phyloP scores from a whole-genome alignment of 2,113 vertebrate genomes.

The Caranx ignobilis region DNA sequence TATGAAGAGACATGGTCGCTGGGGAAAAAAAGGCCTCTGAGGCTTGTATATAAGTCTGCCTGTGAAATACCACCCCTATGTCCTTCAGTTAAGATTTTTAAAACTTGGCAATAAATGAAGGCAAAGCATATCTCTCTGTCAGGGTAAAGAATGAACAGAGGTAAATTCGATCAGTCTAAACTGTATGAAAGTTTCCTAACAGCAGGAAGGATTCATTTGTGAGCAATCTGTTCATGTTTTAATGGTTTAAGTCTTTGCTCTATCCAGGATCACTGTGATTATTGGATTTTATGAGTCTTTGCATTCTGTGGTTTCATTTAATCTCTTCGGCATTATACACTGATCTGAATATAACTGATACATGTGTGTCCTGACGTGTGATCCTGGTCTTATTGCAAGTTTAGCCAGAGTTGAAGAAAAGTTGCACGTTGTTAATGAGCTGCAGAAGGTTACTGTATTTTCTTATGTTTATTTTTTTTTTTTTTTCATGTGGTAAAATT shows the following conservation, averaged over 20 bases:
- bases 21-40: background rate
- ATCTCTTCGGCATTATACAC: constrained; percentile 34
- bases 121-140: constrained; percentile 3
- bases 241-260: constrained; percentile 29
- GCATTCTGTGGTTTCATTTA: constrained; percentile 48
- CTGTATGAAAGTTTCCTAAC: constrained; percentile 49
- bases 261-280: constrained; percentile 18
- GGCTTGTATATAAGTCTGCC: constrained; percentile 4
- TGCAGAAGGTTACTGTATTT: background rate
- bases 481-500: no score
- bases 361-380: background rate
- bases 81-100: constrained; percentile 27
- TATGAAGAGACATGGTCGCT: background rate
- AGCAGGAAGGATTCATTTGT: constrained; percentile 45
- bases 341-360: constrained; percentile 30
- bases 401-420: background rate
- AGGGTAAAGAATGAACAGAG: constrained; percentile 36
- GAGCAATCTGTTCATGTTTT: constrained; percentile 40
- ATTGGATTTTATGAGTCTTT: constrained; percentile 30
- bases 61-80: constrained; percentile 3
- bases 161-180: constrained; percentile 44
- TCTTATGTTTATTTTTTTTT: background rate
- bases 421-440: background rate
- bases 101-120: constrained; percentile 15
- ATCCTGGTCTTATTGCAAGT: background rate